Evolutionary conservation across 2,888 invertebrate species (phyloP), one percentile per base, ranked within the genome.

Genomic region (Congeria kusceri): DNA sequence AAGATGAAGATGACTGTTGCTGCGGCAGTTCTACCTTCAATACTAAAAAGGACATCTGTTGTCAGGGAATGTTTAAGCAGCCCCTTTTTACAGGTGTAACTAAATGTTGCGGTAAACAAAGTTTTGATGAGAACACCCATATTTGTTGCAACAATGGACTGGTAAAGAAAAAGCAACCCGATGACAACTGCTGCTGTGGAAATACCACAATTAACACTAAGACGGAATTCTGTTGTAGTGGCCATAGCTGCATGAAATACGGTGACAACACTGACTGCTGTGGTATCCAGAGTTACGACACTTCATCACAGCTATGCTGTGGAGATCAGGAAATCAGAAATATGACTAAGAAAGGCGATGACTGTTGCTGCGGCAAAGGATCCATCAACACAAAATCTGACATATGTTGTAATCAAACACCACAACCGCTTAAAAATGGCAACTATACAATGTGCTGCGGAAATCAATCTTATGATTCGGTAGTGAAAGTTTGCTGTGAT

Each of bases 1-100:
- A 77, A 47, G 23, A 44, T 18, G 67, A 67, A 13, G 77, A 77
- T 44, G 71, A 71, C 27, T 77, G 77, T 25, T 77, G 77, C 49
- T 77, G 77, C 63, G 77, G 77, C 3, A 72, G 71, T 46, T 57
- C 71, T 29, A 77, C 77, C 13, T 58, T 77, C 23, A 67, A 77
- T 28, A 57, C 77, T 9, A 62, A 63, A n/a, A 63, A 39, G 27
- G 63, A 77, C 46, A 61, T 77, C 13, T 75, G 75, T 28, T 75
- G 75, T 39, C 63, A 68, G 27, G 75, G 68, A 4, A 62, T 66
- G 44, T 63, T 49, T 3, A 66, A 66, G 32, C 73, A 73, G 53
- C 66, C 73, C 18, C 27, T 61, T 15, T 59, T 29, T 25, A 56
- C 25, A 5, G 73, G 73, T 23, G 39, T 27, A 44, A 73, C 73